Conservation (phyloP, 2,797 vertebrate species). For the Remorina albescens region DNA sequence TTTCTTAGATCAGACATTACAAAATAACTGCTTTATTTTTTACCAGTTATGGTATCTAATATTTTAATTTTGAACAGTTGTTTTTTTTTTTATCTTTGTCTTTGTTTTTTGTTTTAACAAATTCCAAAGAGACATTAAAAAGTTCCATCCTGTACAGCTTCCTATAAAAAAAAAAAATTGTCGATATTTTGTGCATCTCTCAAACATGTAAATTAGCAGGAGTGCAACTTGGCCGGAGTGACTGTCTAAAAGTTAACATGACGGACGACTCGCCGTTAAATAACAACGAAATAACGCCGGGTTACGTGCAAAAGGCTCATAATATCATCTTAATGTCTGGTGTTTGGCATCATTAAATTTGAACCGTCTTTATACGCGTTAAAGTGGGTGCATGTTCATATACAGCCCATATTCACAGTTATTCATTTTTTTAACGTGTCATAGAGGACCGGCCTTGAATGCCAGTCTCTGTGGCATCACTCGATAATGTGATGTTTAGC, state of each 20-base stretch:
- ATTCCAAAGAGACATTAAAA: neutral
- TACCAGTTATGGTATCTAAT: neutral
- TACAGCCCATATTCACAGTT: constrained; percentile 30
- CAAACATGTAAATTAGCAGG: neutral
- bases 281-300: constrained; percentile 19
- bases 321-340: constrained; percentile 4
- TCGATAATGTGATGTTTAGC: constrained; percentile 26
- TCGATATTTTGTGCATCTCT: constrained; percentile 8
- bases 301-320: neutral
- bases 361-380: constrained; percentile 11
- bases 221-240: neutral
- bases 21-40: neutral
- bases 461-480: constrained; percentile 16
- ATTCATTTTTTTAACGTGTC: constrained; percentile 32
- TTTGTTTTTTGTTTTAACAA: constrained; percentile 17
- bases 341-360: constrained; percentile 27
- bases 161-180: neutral
- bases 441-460: constrained; percentile 24
- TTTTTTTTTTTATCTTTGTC: neutral
- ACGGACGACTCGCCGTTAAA: constrained; percentile 26
- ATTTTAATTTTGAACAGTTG: neutral
- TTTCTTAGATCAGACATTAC: neutral
- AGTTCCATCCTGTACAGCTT: neutral
- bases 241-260: constrained; percentile 34
- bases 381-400: constrained; percentile 25